Percentiles rank a stretch among this genome's conserved stretches.
Conservation (phyloP, 2,888 invertebrate genomes). For the Hydropsyche betteni region DNA sequence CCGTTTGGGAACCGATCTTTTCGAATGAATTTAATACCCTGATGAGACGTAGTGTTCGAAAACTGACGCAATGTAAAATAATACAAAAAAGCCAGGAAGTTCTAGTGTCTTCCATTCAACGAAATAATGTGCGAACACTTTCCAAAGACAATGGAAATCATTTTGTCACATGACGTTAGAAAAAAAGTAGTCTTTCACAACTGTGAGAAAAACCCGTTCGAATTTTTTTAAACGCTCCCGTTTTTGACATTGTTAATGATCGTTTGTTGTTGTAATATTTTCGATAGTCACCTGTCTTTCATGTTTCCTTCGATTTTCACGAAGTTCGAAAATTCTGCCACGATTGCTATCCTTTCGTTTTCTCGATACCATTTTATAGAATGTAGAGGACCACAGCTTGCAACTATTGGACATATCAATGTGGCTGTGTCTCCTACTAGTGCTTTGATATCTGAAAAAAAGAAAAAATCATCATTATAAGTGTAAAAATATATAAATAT, state of each 20-base stretch:
- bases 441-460: slow-evolving; percentile 37
- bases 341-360: slow-evolving; percentile 65
- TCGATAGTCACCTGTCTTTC: slow-evolving; percentile 59
- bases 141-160: slow-evolving; percentile 16
- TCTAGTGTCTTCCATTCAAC: too few species aligned
- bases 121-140: slow-evolving; percentile 15
- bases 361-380: slow-evolving; percentile 70
- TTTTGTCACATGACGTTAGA: background rate
- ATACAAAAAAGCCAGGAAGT: too few species aligned
- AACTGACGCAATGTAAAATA: too few species aligned
- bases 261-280: too few species aligned
- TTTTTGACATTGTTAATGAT: too few species aligned
- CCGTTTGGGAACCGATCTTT: too few species aligned
- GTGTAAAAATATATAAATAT: background rate
- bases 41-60: too few species aligned
- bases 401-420: slow-evolving; percentile 56
- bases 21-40: too few species aligned
- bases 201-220: too few species aligned
- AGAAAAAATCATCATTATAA: background rate
- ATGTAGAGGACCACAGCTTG: slow-evolving; percentile 66
- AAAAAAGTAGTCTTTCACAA: too few species aligned
- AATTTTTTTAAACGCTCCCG: too few species aligned
- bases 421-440: slow-evolving; percentile 46
- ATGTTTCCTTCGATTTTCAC: slow-evolving; percentile 63
- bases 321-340: slow-evolving; percentile 63